Evolutionary conservation across 2,888 invertebrate species (phyloP).

Genomic region (Brachypalpus laphriformis): DNA sequence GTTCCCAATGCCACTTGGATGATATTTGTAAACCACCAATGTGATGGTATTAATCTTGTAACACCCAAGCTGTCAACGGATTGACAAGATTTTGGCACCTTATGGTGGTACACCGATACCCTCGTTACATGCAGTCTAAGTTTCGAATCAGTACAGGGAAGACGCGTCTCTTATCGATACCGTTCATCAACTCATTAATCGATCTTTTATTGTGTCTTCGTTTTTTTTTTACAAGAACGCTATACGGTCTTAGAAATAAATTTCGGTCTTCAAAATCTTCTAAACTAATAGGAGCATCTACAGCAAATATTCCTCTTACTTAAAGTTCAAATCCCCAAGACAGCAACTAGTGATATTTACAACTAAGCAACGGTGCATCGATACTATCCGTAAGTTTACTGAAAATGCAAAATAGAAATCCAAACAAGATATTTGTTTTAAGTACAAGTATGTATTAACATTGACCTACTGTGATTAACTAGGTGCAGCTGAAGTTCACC

Average conservation of each 20-base stretch:
- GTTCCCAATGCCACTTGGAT: conserved; percentile 5
- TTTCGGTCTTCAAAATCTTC: not conserved
- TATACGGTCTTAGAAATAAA: not conserved
- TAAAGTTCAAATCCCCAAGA: too few relatives aligned
- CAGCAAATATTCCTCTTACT: not conserved
- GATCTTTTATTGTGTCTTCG: too few relatives aligned
- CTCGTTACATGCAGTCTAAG: not conserved
- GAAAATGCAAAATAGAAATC: not conserved
- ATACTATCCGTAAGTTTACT: conserved; percentile 10
- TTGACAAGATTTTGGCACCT: not conserved
- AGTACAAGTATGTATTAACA: conserved; percentile 8
- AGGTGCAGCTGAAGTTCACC: conserved; percentile 41
- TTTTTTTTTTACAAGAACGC: too few relatives aligned
- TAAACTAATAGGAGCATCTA: too few relatives aligned
- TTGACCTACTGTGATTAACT: conserved; percentile 25
- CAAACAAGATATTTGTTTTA: not conserved
- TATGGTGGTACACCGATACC: not conserved
- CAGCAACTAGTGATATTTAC: conserved; percentile 16
- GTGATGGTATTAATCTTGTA: not conserved
- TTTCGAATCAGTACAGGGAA: not conserved
- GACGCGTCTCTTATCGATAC: not conserved
- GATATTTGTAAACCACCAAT: not conserved
- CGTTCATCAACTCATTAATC: not conserved
- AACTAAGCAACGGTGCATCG: not conserved
- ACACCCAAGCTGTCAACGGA: not conserved